Evolutionary conservation across 2,888 invertebrate species (phyloP), one percentile per base, ranked within the genome.

Genomic region (Elysia crispata): DNA sequence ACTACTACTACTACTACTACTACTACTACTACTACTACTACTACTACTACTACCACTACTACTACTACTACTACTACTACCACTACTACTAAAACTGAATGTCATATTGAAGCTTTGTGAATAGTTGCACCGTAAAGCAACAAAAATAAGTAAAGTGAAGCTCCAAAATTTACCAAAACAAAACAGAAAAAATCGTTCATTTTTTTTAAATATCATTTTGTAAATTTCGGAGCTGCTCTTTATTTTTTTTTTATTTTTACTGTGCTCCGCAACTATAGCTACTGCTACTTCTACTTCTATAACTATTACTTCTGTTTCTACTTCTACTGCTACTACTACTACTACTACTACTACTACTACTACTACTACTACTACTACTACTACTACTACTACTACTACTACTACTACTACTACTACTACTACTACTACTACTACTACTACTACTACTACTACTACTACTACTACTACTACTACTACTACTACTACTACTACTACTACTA

Each of bases 391-490:
- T 75, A 13, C 49, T 20, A 49, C 8, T 41, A 49, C 49, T 41
- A 49, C 73, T 18, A 23, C 1, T 50, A 49, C 49, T 73, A 23
- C 49, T 41, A 23, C 5, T 25, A 13, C 23, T 73, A 33, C 72
- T 41, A 49, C 3, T 49, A 23, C 54, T 49, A 49, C 73, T 60
- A 60, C 60, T 60, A 60, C 60, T 60, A 60, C 60, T 60, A 60
- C 60, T 60, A 60, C 60, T 60, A 60, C 60, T 60, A 60, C 60
- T 60, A 60, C 60, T 60, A 60, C 60, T 60, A 60, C 60, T 60
- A 60, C 60, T 60, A 60, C 60, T 60, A 60, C 60, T 60, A 60
- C 60, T 60, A 6, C 60, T 60, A 60, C 60, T 60, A 60, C 60
- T 60, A 60, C 60, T 60, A 60, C 60, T 60, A 60, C 60, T 60